Conservation (phyloP, 2,113 vertebrate genomes). For the Rafetus swinhoei region DNA sequence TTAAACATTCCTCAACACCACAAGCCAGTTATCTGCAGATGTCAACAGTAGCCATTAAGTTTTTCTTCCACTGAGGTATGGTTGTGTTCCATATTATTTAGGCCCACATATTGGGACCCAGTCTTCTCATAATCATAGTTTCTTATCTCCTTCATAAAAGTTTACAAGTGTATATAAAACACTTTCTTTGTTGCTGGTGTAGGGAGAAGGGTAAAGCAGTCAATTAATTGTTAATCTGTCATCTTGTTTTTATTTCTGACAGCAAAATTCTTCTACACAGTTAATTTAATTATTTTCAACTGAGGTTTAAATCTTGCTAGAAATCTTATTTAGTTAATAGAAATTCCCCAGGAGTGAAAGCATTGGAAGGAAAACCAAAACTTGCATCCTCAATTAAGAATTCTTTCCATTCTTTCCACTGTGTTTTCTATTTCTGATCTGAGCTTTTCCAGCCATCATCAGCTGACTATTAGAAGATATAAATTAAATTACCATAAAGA, state of each 20-base stretch:
- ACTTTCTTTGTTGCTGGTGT: neutral
- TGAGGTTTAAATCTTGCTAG: conserved; percentile 31
- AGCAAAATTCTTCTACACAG: conserved; percentile 6
- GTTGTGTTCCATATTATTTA: neutral
- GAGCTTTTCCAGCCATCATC: neutral
- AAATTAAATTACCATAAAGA: neutral
- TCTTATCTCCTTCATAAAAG: conserved; percentile 29
- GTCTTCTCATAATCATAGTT: conserved; percentile 2
- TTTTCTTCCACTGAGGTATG: neutral
- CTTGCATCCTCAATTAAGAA: neutral
- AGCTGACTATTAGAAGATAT: neutral
- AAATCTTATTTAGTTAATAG: conserved; percentile 41
- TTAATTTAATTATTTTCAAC: conserved; percentile 61
- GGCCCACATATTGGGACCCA: neutral
- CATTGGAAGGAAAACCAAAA: conserved; percentile 9
- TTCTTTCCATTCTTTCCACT: neutral
- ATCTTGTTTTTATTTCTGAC: conserved; percentile 17
- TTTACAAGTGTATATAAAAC: conserved; percentile 7
- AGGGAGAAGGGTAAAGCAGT: conserved; percentile 22
- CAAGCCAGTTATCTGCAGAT: neutral
- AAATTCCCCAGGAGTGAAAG: conserved; percentile 1
- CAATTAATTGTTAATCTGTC: conserved; percentile 27
- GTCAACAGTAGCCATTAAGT: neutral
- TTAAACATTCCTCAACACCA: neutral
- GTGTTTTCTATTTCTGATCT: neutral